Conservation (phyloP, 2,113 vertebrate species). For the Crypturellus undulatus region DNA sequence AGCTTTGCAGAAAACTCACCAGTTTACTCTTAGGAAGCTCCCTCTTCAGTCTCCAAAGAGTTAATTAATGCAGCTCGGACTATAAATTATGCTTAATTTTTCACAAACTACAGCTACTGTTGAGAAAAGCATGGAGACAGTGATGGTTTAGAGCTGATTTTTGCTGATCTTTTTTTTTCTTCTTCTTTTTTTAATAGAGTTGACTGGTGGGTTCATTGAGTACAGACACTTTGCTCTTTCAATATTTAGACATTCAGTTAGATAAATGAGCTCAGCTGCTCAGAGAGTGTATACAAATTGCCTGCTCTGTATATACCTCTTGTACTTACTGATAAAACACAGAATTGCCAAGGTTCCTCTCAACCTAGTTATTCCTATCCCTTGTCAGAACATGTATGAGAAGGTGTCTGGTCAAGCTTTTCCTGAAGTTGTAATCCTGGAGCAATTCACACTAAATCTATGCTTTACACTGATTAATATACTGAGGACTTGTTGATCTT, state of each 20-base stretch:
- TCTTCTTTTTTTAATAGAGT: conserved; percentile 22
- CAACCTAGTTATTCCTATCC: conserved; percentile 19
- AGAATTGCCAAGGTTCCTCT: conserved; percentile 58
- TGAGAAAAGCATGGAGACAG: not conserved
- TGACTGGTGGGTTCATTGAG: conserved; percentile 48
- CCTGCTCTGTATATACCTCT: conserved; percentile 77
- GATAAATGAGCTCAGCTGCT: conserved; percentile 76
- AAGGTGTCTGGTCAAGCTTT: conserved; percentile 39
- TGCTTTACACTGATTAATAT: conserved; percentile 53
- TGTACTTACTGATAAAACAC: conserved; percentile 74
- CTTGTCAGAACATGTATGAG: conserved; percentile 25
- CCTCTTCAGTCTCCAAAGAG: conserved; percentile 19
- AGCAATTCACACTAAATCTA: not conserved
- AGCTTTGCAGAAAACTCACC: not conserved
- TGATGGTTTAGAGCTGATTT: rapidly evolving
- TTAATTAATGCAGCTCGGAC: conserved; percentile 43
- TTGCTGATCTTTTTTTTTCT: not conserved
- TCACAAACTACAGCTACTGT: conserved; percentile 54
- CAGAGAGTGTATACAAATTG: conserved; percentile 75
- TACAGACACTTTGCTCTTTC: conserved; percentile 72
- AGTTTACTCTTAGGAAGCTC: not conserved
- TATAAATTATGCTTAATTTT: conserved; percentile 40
- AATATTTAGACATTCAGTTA: conserved; percentile 81
- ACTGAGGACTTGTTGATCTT: not conserved
- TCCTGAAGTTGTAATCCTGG: not conserved